Evolutionary conservation across 2,797 vertebrate genomes (phyloP), one percentile per base, ranked within the genome.

Genomic region (Mareca penelope): DNA sequence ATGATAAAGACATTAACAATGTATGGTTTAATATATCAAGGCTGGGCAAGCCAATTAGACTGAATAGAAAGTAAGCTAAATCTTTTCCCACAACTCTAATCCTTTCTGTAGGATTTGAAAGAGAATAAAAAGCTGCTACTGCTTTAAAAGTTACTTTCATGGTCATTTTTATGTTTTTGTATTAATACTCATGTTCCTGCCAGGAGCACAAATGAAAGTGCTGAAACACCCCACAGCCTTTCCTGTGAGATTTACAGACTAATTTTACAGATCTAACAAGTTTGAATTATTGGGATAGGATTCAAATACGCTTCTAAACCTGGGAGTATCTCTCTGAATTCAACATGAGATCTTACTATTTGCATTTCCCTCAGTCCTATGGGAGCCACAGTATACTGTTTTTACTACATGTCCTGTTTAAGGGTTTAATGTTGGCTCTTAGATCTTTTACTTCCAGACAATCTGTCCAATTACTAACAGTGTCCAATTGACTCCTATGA

Each of bases 81-180:
- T 93, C 92, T 96, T 95, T 91, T 96, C 85, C 91, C 85, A 88
- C 70, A 93, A 89, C 85, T 88, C 82, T 95, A 95, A 96, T 96
- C 87, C 94, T 94, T 96, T 94, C 82, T 84, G 87, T 85, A 96
- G 82, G 67, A 95, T 96, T 94, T 95, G 85, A 93, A 94, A 91
- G 75, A 85, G 87, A 95, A 95, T 90, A 93, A 89, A 95, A 91
- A 89, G 44, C 90, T 88, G 73, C 77, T 86, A 52, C 91, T 92
- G 80, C 91, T 95, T 92, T 93, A 93, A 96, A 94, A 96, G 87
- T 95, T 95, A 96, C 82, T 92, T 96, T 91, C 92, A 90, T 91
- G 94, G 89, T 91, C 63, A 95, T 95, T 95, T 96, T 95, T 79
- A 79, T 79, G 52, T 94, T 95, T 96, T 96, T 79, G 76, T 94